Evolutionary conservation across 2,888 invertebrate genomes (phyloP), one percentile per base, ranked within the genome.

Genomic region (Netelia fuscicornis): DNA sequence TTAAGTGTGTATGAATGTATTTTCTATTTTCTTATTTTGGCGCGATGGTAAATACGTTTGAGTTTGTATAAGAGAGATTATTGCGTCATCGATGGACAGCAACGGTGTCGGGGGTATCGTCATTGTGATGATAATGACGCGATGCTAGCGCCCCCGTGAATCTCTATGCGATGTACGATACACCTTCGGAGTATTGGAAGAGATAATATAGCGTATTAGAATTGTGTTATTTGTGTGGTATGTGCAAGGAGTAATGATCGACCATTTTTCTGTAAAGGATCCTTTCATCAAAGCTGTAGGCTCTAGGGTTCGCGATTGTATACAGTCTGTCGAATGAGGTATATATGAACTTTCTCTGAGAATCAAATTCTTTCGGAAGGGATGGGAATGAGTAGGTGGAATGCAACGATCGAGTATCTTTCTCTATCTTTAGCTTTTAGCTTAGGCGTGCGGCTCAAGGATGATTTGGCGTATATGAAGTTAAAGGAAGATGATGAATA

Each of bases 91-190:
- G 6, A 52, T 64, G 48, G 62, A 48, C 13, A 52, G 64, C 42
- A 54, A 77, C 76, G 65, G 75, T 42, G 65, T 65, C 20, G 30
- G 25, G 2, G 30, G 17, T 37, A 72, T 75, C 81, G 75, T 72
- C 71, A 78, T 75, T 62, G 68, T 81, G 54, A 85, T 85, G 72
- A 77, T 71, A 82, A 85, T 85, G 81, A 79, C 71, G 71, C 52
- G 78, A 75, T 75, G 64, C 81, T 74, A 37, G 70, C 71, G 23
- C 75, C 67, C 81, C 70, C 76, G 48, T 48, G 65, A n/a, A 52
- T 62, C 23, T 62, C 52, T 20, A 37, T 25, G 11, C 23, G 20
- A 48, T 13, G 71, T 62, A 64, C 48, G 20, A 68, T 37, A 68
- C 68, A 17, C 74, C 83, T 79, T 0, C 23, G 37, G 48, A 58